Evolutionary conservation across 2,797 vertebrate species (phyloP).

Genomic region (Gallinago stenura): DNA sequence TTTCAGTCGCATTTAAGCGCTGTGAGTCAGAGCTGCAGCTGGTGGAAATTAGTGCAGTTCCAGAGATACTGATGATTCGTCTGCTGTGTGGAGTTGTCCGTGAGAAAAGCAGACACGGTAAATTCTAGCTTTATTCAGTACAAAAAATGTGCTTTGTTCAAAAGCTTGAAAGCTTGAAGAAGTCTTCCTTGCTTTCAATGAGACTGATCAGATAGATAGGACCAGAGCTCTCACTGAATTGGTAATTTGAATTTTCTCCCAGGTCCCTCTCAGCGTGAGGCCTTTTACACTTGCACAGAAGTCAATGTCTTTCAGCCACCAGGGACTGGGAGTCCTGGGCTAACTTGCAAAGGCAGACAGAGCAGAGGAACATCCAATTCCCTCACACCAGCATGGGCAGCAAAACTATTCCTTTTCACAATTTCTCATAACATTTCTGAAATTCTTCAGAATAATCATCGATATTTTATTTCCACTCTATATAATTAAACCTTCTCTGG

Average conservation of each 20-base stretch:
- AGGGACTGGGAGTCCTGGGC: neutral
- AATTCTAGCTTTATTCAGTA: neutral
- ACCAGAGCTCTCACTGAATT: neutral
- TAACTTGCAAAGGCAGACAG: neutral
- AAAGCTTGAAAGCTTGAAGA: neutral
- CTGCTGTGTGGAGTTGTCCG: neutral
- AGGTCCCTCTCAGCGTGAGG: neutral
- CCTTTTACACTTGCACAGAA: neutral
- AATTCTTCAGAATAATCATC: too few relatives aligned
- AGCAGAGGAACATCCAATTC: too few relatives aligned
- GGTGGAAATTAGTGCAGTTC: neutral
- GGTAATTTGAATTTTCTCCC: neutral
- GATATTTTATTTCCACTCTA: neutral
- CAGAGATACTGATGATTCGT: neutral
- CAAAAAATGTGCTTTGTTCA: neutral
- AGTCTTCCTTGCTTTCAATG: neutral
- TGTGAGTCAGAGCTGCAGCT: conserved; percentile 33
- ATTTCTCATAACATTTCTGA: too few relatives aligned
- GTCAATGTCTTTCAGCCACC: neutral
- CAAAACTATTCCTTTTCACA: too few relatives aligned
- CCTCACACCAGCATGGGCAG: too few relatives aligned
- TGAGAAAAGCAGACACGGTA: neutral
- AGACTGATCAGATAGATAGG: neutral
- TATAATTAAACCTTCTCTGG: neutral
- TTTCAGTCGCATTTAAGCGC: neutral